Conservation (phyloP, 2,888 invertebrate species). For the Rotaria magnacalcarata region DNA sequence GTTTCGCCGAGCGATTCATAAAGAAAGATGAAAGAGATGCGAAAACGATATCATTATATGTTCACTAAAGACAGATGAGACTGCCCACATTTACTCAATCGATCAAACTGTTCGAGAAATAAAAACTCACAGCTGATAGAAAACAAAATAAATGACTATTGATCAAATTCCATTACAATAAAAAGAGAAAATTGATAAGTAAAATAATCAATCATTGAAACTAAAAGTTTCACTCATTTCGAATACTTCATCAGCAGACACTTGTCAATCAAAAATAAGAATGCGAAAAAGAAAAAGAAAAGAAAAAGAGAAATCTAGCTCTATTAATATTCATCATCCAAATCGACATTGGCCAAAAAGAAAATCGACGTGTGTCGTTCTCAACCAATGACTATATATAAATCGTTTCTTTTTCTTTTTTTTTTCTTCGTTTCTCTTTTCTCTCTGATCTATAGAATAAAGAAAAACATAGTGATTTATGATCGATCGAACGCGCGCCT, state of each 20-base stretch:
- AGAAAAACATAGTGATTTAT: not conserved
- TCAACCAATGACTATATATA: conserved; percentile 26
- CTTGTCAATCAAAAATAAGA: not conserved
- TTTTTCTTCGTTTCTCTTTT: too few species aligned
- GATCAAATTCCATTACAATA: too few species aligned
- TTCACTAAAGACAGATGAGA: conserved; percentile 22
- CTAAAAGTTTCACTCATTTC: not conserved
- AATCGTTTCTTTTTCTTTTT: not conserved
- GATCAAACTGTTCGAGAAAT: not conserved
- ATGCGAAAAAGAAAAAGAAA: not conserved
- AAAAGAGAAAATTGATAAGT: not conserved
- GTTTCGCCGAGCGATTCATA: conserved; percentile 9
- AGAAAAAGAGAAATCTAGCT: not conserved
- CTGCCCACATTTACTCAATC: conserved; percentile 18
- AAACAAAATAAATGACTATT: too few species aligned
- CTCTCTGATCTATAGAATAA: not conserved
- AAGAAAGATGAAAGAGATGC: conserved; percentile 26
- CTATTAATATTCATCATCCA: not conserved
- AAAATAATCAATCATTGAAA: not conserved
- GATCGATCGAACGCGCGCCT: conserved; percentile 10
- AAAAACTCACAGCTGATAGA: too few species aligned
- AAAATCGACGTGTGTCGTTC: not conserved
- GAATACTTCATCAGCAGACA: conserved; percentile 15
- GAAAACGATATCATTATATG: conserved; percentile 29
- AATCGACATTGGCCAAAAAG: conserved; percentile 4